Conservation (phyloP, 2,797 vertebrate species). For the Lepus townsendii region DNA sequence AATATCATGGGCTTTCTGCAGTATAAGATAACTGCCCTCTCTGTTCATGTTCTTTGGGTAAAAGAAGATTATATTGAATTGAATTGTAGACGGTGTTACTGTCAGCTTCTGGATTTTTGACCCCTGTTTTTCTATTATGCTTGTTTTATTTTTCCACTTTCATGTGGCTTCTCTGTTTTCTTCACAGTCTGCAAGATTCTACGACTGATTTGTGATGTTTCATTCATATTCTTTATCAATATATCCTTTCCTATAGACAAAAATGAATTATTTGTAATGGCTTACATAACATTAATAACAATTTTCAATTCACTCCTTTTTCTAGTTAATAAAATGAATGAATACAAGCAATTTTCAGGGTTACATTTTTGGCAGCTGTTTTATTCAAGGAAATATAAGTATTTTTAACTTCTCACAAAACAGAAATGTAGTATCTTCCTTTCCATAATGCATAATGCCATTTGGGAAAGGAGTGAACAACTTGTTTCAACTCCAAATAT, state of each 20-base stretch:
- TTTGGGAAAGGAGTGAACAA: neutral
- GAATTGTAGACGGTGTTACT: neutral
- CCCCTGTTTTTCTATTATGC: conserved; percentile 2
- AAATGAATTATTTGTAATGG: neutral
- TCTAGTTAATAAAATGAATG: neutral
- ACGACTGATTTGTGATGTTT: conserved; percentile 45
- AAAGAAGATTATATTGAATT: conserved; percentile 22
- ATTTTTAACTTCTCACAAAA: neutral
- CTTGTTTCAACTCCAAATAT: neutral
- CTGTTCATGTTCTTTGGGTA: neutral
- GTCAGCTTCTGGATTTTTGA: neutral
- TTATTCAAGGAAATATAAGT: neutral
- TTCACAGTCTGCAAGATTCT: neutral
- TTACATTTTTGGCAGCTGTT: neutral
- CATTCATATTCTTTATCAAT: conserved; percentile 51
- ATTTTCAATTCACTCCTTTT: neutral
- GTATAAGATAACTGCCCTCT: neutral
- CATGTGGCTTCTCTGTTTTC: neutral
- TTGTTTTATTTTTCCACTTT: neutral
- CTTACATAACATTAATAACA: neutral
- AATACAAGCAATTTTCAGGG: neutral
- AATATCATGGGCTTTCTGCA: neutral
- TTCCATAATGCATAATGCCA: neutral
- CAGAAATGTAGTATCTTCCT: neutral
- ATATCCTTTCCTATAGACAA: conserved; percentile 29